Evolutionary conservation across 1,140 invertebrate genomes (phyloP).

Genomic region (Anastrepha obliqua): DNA sequence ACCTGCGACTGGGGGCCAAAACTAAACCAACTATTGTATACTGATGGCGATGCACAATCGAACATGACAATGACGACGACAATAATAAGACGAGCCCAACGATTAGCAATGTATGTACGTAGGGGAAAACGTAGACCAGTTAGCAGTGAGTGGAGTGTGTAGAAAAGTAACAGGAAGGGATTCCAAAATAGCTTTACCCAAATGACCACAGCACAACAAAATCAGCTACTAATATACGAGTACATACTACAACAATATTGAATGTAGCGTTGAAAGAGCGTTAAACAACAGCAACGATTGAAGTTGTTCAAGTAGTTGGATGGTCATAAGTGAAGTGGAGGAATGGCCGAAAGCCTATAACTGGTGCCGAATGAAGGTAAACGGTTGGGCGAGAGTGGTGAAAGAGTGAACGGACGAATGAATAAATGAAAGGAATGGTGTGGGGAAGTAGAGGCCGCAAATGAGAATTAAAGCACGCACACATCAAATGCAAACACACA

Average conservation of each 20-base stretch:
- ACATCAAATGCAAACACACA: background rate
- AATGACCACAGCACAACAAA: constrained; percentile 5
- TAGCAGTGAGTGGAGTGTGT: background rate
- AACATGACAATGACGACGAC: constrained; percentile 12
- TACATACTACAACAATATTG: background rate
- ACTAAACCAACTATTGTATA: background rate
- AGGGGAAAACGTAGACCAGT: background rate
- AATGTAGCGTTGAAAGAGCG: background rate
- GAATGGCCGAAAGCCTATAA: constrained; percentile 23
- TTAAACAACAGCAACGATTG: constrained; percentile 3
- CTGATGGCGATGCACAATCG: constrained; percentile 6
- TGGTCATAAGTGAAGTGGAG: constrained; percentile 31
- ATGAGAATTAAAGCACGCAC: constrained; percentile 14
- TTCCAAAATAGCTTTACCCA: constrained; percentile 39
- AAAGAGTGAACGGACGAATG: background rate
- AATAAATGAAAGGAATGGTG: constrained; percentile 19
- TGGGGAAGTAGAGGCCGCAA: background rate
- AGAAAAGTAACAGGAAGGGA: constrained; percentile 14
- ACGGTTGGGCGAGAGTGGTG: background rate
- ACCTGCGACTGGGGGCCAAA: background rate
- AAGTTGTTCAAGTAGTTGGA: constrained; percentile 43
- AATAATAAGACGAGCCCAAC: constrained; percentile 23
- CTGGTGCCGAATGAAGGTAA: background rate
- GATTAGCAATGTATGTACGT: background rate
- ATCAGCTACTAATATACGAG: background rate